A percentile compares a stretch with the other conserved stretches of the same genome.
phyloP scores from a whole-genome alignment of 2,888 invertebrate species.

The Sminthurides aquaticus region DNA sequence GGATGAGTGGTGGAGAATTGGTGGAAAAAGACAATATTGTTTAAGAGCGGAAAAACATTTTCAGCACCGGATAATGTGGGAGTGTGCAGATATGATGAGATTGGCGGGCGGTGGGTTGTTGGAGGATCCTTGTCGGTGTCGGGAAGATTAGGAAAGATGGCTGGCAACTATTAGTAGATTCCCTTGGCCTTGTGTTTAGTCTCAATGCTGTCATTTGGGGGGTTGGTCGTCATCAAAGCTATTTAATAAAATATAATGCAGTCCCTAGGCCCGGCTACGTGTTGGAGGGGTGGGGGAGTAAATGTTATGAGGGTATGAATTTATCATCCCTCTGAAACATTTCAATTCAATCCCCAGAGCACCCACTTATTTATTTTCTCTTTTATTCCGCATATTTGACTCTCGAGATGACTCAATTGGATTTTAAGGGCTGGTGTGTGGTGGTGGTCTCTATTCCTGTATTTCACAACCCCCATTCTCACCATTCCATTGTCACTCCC shows the following conservation, averaged over 20 bases:
- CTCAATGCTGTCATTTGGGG: constrained; percentile 22
- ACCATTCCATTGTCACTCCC: not conserved
- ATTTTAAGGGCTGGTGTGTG: not conserved
- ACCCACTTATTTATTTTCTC: constrained; percentile 9
- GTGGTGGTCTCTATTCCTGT: not conserved
- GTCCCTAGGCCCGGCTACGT: constrained; percentile 3
- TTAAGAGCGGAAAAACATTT: too few species aligned
- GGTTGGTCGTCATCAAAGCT: constrained; percentile 25
- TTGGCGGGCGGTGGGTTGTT: too few species aligned
- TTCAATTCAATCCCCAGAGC: constrained; percentile 18
- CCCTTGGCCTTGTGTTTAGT: constrained; percentile 20
- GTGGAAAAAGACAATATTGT: too few species aligned
- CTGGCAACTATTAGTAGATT: not conserved
- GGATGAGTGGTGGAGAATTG: too few species aligned
- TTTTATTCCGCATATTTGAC: constrained; percentile 12
- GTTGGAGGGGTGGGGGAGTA: too few species aligned
- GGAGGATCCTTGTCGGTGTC: too few species aligned
- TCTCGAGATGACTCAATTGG: constrained; percentile 20
- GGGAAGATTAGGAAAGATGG: too few species aligned
- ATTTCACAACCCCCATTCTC: not conserved
- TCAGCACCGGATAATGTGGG: too few species aligned
- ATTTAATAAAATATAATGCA: constrained; percentile 24
- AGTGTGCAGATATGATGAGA: too few species aligned
- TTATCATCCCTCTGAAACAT: constrained; percentile 3
- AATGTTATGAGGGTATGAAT: not conserved